These are phyloP conservation scores for Oscheius sp. DNA, from an alignment of 2,888 invertebrate genomes.

Conservation along the genomic window DNA sequence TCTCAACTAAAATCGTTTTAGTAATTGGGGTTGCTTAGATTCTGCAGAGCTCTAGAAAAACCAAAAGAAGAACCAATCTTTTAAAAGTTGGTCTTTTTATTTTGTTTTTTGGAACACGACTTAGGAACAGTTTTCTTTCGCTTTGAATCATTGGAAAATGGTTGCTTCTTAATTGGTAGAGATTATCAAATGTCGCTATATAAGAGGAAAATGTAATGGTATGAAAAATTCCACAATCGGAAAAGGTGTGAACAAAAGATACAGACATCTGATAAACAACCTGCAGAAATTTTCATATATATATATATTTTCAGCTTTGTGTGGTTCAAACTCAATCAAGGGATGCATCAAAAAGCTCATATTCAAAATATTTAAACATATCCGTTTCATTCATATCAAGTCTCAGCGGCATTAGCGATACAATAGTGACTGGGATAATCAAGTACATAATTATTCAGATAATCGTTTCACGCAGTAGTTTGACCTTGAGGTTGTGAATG, in stretches of 20 bases:
- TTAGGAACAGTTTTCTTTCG: background rate
- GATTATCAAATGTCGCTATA: conserved; percentile 5
- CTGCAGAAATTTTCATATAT: background rate
- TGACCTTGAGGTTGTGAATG: conserved; percentile 5
- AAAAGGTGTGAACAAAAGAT: background rate
- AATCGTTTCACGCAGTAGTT: conserved; percentile 14
- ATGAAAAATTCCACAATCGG: background rate
- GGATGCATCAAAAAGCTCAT: too few species aligned
- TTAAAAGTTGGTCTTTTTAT: background rate
- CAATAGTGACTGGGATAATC: conserved; percentile 7
- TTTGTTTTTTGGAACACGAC: background rate
- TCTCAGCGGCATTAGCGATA: background rate
- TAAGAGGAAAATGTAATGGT: background rate
- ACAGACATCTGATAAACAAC: background rate
- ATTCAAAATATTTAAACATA: conserved; percentile 7
- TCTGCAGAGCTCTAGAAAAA: background rate
- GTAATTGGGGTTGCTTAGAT: background rate
- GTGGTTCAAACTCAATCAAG: background rate
- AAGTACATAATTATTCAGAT: conserved; percentile 17
- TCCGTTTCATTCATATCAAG: conserved; percentile 6
- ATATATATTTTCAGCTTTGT: background rate
- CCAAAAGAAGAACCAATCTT: background rate
- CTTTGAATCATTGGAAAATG: background rate
- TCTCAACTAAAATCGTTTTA: background rate
- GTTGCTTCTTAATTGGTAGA: conserved; percentile 9